phyloP scores from a whole-genome alignment of 2,797 vertebrate species.

The Aratinga solstitialis region DNA sequence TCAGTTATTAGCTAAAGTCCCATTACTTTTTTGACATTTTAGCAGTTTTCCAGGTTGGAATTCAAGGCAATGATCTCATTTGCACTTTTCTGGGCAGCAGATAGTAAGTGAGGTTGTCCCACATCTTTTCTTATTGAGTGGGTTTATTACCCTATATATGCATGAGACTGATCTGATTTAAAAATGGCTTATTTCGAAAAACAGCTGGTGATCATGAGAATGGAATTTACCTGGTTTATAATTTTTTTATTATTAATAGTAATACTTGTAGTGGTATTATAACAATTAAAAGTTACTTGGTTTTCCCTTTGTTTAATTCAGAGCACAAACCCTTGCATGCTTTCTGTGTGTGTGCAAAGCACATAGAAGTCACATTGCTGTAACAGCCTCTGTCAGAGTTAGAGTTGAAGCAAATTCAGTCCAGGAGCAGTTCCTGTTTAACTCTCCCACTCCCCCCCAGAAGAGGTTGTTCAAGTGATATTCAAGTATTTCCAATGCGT shows the following conservation, averaged over 20 bases:
- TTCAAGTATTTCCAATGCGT: neutral
- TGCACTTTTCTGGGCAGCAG: neutral
- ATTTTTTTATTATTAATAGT: neutral
- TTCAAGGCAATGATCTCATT: neutral
- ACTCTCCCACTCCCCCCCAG: neutral
- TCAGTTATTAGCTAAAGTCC: neutral
- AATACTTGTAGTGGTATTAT: neutral
- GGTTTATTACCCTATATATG: neutral
- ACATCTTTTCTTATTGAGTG: neutral
- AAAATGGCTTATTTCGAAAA: neutral
- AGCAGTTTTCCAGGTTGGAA: neutral
- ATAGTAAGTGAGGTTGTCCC: neutral
- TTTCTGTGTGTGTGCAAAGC: accelerated
- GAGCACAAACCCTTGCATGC: neutral
- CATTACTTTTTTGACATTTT: neutral
- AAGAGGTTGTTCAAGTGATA: neutral
- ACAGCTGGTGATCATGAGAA: neutral
- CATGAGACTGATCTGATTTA: neutral
- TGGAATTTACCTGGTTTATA: neutral
- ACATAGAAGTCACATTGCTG: accelerated
- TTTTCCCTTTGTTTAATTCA: neutral
- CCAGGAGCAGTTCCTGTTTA: neutral
- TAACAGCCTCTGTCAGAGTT: neutral
- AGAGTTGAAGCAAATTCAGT: neutral
- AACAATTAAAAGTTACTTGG: accelerated